phyloP scores from a whole-genome alignment of 1,140 invertebrate species.

The Drosophila mauritiana region DNA sequence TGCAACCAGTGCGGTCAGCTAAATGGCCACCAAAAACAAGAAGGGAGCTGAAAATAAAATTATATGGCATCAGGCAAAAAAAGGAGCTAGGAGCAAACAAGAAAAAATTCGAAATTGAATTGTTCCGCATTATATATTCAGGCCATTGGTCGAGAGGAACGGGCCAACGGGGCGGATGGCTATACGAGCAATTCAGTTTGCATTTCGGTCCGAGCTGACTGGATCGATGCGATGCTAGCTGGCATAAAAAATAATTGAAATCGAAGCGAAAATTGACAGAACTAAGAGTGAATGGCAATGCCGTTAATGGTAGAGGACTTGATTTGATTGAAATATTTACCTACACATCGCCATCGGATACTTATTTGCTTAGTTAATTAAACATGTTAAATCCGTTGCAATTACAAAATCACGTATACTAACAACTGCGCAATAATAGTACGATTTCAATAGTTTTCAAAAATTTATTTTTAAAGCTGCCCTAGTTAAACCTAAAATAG shows the following conservation, averaged over 20 bases:
- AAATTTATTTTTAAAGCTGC: background rate
- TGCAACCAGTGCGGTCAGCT: slow-evolving; percentile 55
- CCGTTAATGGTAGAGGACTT: slow-evolving; percentile 21
- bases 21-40: slow-evolving; percentile 63
- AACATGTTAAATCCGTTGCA: background rate
- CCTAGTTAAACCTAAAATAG: slow-evolving; percentile 2
- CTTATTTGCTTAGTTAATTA: slow-evolving; percentile 36
- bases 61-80: slow-evolving; percentile 29
- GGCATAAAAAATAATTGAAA: slow-evolving; percentile 49
- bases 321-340: slow-evolving; percentile 15
- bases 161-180: background rate
- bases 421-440: too few species aligned
- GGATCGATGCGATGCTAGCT: slow-evolving; percentile 30
- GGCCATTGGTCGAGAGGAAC: background rate
- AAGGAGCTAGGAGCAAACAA: slow-evolving; percentile 27
- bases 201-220: slow-evolving; percentile 6
- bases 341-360: background rate
- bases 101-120: slow-evolving; percentile 57
- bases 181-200: slow-evolving; percentile 10
- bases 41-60: slow-evolving; percentile 55
- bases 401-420: background rate
- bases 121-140: slow-evolving; percentile 50
- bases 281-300: slow-evolving; percentile 38
- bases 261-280: slow-evolving; percentile 43
- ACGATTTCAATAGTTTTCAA: background rate